These are phyloP conservation scores for Synanthedon andrenaeformis DNA, from an alignment of 2,888 invertebrate genomes.

Conservation along the genomic window DNA sequence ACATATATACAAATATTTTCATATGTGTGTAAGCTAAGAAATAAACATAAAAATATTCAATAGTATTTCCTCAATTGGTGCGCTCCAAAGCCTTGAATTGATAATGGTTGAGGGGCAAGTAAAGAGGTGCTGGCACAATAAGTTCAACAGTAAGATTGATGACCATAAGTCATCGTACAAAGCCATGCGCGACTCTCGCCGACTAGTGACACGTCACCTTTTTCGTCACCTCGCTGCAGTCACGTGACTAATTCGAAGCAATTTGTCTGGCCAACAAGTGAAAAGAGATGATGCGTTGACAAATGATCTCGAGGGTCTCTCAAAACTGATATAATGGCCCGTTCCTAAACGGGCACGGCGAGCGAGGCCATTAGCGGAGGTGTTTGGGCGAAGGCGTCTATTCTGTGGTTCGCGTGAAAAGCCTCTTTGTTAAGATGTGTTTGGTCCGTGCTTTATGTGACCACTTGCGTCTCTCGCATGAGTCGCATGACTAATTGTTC, in stretches of 20 bases:
- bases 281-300: constrained; percentile 67
- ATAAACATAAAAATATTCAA: too few species aligned
- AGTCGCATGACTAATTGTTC: constrained; percentile 63
- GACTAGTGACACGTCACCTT: constrained; percentile 55
- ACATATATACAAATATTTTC: too few species aligned
- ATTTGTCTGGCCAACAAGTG: constrained; percentile 62
- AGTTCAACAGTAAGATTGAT: constrained; percentile 51
- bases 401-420: constrained; percentile 64
- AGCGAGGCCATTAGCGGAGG: constrained; percentile 62
- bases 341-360: constrained; percentile 59
- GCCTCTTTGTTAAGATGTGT: constrained; percentile 62
- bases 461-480: constrained; percentile 60
- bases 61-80: too few species aligned
- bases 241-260: constrained; percentile 66
- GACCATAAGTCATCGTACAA: constrained; percentile 42
- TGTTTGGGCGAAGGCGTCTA: constrained; percentile 68
- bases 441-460: constrained; percentile 63
- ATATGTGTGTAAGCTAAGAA: too few species aligned
- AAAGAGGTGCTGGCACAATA: constrained; percentile 47
- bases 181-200: constrained; percentile 28
- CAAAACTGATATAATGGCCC: constrained; percentile 68
- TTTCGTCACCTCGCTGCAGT: constrained; percentile 65
- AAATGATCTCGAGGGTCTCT: constrained; percentile 64
- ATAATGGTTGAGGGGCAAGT: constrained; percentile 5
- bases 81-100: too few species aligned